These are phyloP conservation scores for Nomada fucata DNA, from an alignment of 2,888 invertebrate genomes.

Conservation along the genomic window DNA sequence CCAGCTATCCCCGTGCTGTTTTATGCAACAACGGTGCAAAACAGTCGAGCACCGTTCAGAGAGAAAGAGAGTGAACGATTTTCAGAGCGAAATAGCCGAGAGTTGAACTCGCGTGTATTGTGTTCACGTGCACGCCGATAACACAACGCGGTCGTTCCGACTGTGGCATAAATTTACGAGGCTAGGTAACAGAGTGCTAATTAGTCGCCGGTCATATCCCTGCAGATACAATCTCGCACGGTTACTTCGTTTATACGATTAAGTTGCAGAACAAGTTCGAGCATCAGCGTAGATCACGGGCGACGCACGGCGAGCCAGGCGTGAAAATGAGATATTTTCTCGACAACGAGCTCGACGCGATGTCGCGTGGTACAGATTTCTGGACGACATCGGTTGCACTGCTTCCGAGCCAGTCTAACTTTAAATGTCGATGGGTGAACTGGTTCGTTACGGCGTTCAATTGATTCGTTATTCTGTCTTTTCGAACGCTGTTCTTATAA, in stretches of 20 bases:
- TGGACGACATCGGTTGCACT: neutral
- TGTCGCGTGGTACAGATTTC: neutral
- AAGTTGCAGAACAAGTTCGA: conserved; percentile 56
- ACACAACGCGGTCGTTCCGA: conserved; percentile 28
- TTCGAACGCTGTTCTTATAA: too few relatives aligned
- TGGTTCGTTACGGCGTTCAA: too few relatives aligned
- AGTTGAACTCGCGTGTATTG: neutral
- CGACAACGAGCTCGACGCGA: neutral
- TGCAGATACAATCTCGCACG: conserved; percentile 53
- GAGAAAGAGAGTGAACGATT: conserved; percentile 19
- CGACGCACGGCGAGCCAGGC: conserved; percentile 41
- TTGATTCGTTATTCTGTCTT: too few relatives aligned
- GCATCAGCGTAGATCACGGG: conserved; percentile 55
- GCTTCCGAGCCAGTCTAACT: neutral
- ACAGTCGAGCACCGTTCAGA: conserved; percentile 18
- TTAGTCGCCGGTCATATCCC: conserved; percentile 64
- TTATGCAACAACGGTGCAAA: neutral
- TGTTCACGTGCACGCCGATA: conserved; percentile 1
- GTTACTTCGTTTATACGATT: conserved; percentile 55
- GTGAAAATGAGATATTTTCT: conserved; percentile 61
- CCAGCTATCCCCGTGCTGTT: neutral
- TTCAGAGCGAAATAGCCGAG: neutral
- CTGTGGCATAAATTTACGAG: conserved; percentile 57
- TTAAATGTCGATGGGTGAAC: too few relatives aligned
- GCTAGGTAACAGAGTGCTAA: conserved; percentile 62